These are phyloP conservation scores for Sebastes cheni DNA, from an alignment of 2,797 vertebrate genomes.

Conservation along the genomic window DNA sequence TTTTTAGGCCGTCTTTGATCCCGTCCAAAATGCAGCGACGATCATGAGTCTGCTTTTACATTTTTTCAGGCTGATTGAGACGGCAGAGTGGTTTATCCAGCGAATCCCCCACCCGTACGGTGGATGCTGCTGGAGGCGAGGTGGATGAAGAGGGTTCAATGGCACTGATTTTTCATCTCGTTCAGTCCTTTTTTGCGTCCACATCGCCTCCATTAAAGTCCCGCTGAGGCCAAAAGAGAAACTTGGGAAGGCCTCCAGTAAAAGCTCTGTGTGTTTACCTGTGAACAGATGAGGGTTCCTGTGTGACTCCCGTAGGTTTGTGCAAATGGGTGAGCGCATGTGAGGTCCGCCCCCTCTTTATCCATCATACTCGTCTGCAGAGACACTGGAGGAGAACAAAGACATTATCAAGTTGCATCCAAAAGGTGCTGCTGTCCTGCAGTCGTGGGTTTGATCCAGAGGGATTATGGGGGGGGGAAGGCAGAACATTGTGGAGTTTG, in stretches of 20 bases:
- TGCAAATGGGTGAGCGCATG: background rate
- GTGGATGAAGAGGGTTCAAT: conserved; percentile 43
- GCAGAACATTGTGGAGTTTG: conserved; percentile 17
- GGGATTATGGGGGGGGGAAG: background rate
- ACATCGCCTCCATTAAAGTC: conserved; percentile 2
- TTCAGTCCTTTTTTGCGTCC: conserved; percentile 15
- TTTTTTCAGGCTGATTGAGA: conserved; percentile 33
- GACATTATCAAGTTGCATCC: conserved; percentile 44
- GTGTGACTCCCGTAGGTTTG: conserved; percentile 27
- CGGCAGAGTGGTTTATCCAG: conserved; percentile 26
- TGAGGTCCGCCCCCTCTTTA: conserved; percentile 21
- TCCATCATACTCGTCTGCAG: conserved; percentile 49
- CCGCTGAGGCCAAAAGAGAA: background rate
- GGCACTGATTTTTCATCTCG: conserved; percentile 53
- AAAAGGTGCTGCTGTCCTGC: conserved; percentile 24
- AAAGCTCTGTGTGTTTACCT: conserved; percentile 56
- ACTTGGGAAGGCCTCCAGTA: background rate
- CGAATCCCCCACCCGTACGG: conserved; percentile 3
- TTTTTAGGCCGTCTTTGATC: conserved; percentile 31
- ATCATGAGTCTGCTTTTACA: conserved; percentile 9
- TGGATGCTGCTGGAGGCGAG: conserved; percentile 9
- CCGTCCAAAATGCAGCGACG: conserved; percentile 10
- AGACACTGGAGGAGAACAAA: conserved; percentile 60
- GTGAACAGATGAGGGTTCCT: conserved; percentile 31
- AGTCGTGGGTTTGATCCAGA: background rate